Base-by-base conservation (phyloP, 2,888 invertebrate genomes). In the Hydropsyche betteni region DNA sequence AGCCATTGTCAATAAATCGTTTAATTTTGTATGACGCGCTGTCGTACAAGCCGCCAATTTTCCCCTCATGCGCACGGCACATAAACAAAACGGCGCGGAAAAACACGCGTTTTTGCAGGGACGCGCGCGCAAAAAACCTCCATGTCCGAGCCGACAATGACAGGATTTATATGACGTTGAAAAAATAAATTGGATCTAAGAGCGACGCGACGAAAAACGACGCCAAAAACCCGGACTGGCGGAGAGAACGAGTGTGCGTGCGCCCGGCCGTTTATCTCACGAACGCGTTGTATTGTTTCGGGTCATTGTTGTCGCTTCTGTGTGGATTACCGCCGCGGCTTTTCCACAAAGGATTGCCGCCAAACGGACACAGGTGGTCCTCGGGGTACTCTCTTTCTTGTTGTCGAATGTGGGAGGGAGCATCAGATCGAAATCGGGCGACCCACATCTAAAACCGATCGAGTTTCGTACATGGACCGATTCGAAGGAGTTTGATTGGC, bases 281-380 rank as follows among this genome's bases (percentile, higher is more conserved):
- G 69, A 69, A 24, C 44, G 50, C 61, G 72, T 68, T 69, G 76
- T 76, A 76, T 76, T 76, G 76, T 76, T 76, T 76, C 76, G 74
- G 74, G 14, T 74, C 76, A 74, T 76, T 74, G 74, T 76, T 71
- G 72, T 72, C 58, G 72, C 72, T 72, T 58, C 72, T 72, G 72
- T 72, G 72, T 58, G 76, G 74, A 74, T 53, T 70, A 73, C 76
- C 70, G 74, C 64, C 71, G 2, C 34, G 51, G 52, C 76, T 58
- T 74, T 70, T 6, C 33, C 12, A 5, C n/a, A n/a, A 2, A 72
- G 24, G 34, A 61, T 61, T 52, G 36, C 72, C 44, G 55, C 72
- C 64, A 36, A 64, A 34, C 36, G 64, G 72, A 61, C 24, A 52
- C 36, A 55, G 58, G 55, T 58, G 72, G 72, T 55, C 72, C 69